A percentile compares a stretch with the other conserved stretches of the same genome.
Conservation (phyloP, 2,888 invertebrate genomes). For the Hecatera dysodea region DNA sequence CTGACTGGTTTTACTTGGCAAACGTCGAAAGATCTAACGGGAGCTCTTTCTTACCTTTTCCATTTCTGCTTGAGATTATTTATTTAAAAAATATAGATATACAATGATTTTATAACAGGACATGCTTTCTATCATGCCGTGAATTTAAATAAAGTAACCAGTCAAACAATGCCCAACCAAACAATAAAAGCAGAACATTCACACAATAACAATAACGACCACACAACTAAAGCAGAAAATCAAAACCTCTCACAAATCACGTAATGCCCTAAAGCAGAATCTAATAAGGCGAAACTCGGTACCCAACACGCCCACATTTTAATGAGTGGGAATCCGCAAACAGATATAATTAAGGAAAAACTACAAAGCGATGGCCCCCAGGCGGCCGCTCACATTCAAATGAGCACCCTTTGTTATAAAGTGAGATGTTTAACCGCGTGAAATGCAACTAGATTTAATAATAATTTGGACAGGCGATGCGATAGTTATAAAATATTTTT, state of each 20-base stretch:
- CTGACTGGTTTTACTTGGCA: background rate
- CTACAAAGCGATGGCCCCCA: conserved; percentile 84
- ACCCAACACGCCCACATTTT: conserved; percentile 76
- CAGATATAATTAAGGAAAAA: conserved; percentile 87
- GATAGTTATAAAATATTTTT: background rate
- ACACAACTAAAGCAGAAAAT: conserved; percentile 63
- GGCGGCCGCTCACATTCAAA: conserved; percentile 86
- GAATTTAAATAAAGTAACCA: background rate
- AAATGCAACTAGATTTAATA: conserved; percentile 59
- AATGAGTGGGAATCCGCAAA: conserved; percentile 85
- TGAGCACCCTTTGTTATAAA: conserved; percentile 80
- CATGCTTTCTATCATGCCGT: background rate
- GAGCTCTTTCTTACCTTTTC: background rate
- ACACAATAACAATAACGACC: conserved; percentile 62
- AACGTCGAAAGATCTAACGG: background rate
- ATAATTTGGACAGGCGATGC: conserved; percentile 51
- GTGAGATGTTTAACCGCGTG: conserved; percentile 78
- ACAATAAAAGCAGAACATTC: conserved; percentile 44
- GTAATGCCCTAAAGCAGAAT: conserved; percentile 87
- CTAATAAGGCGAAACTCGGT: conserved; percentile 79
- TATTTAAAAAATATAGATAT: background rate
- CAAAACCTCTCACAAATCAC: conserved; percentile 68
- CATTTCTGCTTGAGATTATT: too few relatives aligned
- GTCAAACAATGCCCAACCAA: conserved; percentile 19
- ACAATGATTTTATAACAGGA: background rate